Base-by-base conservation (phyloP, 2,888 invertebrate species). In the Gari tellinella region DNA sequence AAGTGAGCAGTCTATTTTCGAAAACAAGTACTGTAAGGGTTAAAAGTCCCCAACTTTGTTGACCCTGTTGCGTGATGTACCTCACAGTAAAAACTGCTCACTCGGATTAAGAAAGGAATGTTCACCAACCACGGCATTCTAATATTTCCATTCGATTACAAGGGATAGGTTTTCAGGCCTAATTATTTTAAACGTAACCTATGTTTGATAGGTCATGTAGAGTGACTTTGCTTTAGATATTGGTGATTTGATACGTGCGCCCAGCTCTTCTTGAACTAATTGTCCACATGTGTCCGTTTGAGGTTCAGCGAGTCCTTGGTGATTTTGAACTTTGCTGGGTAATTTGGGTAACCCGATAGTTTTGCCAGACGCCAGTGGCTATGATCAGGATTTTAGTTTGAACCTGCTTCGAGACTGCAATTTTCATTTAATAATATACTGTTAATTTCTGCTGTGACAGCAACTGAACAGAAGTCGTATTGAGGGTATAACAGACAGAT, bases 151-250 rank as follows among this genome's bases (percentile, higher is more conserved):
- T 31, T 31, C 31, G 31, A 31, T 31, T 31, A 31, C 31, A 31
- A 31, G 31, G 31, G 31, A 31, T 31, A 19, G 43, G n/a, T 15
- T 43, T 57, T 14, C 57, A 72, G 55, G 61, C 65, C 62, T 45
- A 62, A 72, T 66, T 66, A 52, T 66, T 31, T 62, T 66, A 57
- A 31, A 56, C 12, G 15, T 58, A 66, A 72, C 66, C 72, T 66
- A 52, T 66, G 56, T 46, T 26, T 52, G 25, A 26, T 40, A 52
- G 66, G 72, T 67, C 72, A 72, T 26, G 66, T 72, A 61, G 40
- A 25, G 45, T 58, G 25, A 45, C 45, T 56, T 55, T 60, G 65
- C 56, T 56, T 65, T 62, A 53, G 46, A 55, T n/a, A 45, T 41
- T 61, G 25, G 67, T 15, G 31, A 68, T 73, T 23, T 26, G 55